Evolutionary conservation across 2,888 invertebrate species (phyloP).

Genomic region (Leucoma salicis): DNA sequence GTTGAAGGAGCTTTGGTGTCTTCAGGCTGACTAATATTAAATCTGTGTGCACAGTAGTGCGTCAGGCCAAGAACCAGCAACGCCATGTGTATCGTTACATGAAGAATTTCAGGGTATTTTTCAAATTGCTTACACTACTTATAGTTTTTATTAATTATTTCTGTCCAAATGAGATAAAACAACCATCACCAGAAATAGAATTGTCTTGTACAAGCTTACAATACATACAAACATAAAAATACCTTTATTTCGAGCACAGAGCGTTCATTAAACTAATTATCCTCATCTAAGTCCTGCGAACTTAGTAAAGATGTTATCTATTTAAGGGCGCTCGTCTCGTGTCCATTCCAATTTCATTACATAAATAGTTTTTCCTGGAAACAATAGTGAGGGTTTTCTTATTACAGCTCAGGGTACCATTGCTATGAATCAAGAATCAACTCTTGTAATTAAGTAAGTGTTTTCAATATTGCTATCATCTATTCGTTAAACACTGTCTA

Average conservation of each 20-base stretch:
- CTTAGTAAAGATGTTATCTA: constrained; percentile 55
- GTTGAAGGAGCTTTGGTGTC: not conserved
- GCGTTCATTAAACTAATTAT: constrained; percentile 66
- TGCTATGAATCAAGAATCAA: not conserved
- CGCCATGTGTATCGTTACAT: no score
- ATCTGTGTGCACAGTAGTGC: no score
- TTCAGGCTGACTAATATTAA: no score
- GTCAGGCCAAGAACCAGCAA: no score
- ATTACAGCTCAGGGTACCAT: constrained; percentile 3
- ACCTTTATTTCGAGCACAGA: constrained; percentile 38
- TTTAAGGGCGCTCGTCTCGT: constrained; percentile 42
- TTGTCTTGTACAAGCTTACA: constrained; percentile 20
- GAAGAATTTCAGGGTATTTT: no score
- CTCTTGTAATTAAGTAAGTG: not conserved
- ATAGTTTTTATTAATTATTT: no score
- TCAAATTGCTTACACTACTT: no score
- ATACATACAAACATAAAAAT: constrained; percentile 32
- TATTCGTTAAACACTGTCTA: no score
- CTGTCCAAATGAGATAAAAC: constrained; percentile 23
- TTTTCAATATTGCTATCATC: not conserved
- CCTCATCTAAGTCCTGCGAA: constrained; percentile 45
- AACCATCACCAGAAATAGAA: constrained; percentile 26
- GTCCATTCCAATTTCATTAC: constrained; percentile 63
- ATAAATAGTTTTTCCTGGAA: constrained; percentile 44
- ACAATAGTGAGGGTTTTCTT: constrained; percentile 20